Conservation (phyloP, 2,113 vertebrate genomes). For the Climacteris rufus region DNA sequence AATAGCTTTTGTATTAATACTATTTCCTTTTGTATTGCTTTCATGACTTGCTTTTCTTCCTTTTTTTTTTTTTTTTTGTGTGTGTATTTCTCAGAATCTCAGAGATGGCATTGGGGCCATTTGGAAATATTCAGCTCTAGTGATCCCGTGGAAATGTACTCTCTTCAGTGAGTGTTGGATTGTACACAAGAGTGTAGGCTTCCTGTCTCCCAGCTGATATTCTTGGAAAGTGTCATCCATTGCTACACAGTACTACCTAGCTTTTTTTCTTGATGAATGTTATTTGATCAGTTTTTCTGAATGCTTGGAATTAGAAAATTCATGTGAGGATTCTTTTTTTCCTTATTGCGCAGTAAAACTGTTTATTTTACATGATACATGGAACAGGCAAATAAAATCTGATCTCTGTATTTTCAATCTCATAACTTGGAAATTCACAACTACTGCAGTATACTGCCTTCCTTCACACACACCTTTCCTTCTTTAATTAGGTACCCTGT, state of each 20-base stretch:
- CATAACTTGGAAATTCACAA: background rate
- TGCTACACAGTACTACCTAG: background rate
- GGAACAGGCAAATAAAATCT: background rate
- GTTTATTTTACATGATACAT: background rate
- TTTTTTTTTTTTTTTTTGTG: too few species aligned
- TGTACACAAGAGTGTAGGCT: background rate
- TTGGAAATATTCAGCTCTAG: background rate
- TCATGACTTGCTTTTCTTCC: background rate
- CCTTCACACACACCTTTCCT: background rate
- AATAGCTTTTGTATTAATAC: background rate
- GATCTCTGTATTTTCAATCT: background rate
- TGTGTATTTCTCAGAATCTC: background rate
- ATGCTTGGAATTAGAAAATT: background rate
- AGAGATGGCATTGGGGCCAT: background rate
- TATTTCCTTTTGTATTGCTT: background rate
- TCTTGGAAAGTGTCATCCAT: background rate
- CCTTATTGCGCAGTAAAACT: background rate
- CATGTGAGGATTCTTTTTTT: background rate
- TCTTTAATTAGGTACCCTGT: background rate
- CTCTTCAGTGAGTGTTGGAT: background rate
- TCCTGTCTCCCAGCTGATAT: background rate
- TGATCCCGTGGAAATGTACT: background rate
- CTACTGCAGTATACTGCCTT: background rate
- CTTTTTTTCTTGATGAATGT: background rate
- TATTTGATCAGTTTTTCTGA: background rate